Conservation (phyloP, 2,113 vertebrate species). For the Stomatorhinus ivindoensis region DNA sequence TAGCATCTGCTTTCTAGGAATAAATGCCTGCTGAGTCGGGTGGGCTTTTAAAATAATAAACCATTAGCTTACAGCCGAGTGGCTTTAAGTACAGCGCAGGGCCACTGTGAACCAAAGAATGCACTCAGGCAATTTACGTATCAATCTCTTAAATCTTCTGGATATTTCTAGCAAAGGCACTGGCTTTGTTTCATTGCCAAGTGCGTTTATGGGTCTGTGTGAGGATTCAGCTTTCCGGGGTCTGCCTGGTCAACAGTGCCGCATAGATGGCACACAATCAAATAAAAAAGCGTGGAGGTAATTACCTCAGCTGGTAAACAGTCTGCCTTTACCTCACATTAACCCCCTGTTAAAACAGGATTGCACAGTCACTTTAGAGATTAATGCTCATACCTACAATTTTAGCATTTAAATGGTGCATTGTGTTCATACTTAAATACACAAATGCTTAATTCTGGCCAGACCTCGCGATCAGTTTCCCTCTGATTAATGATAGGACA, state of each 20-base stretch:
- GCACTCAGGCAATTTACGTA: background rate
- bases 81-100: background rate
- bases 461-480: background rate
- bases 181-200: background rate
- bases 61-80: background rate
- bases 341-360: conserved; percentile 5
- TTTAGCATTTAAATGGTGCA: conserved; percentile 19
- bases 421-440: conserved; percentile 16
- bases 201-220: background rate
- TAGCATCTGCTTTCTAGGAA: background rate
- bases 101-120: background rate
- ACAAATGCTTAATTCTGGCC: conserved; percentile 10
- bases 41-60: background rate
- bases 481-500: conserved; percentile 7
- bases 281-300: background rate
- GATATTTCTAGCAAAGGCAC: background rate
- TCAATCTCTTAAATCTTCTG: background rate
- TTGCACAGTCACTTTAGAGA: background rate
- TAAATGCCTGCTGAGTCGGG: too few relatives aligned
- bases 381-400: background rate
- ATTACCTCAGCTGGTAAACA: conserved; percentile 15
- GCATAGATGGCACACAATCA: background rate
- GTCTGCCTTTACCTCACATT: conserved; percentile 4
- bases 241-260: background rate
- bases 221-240: background rate